Conservation (phyloP, 2,888 invertebrate species). For the Patella caerulea region DNA sequence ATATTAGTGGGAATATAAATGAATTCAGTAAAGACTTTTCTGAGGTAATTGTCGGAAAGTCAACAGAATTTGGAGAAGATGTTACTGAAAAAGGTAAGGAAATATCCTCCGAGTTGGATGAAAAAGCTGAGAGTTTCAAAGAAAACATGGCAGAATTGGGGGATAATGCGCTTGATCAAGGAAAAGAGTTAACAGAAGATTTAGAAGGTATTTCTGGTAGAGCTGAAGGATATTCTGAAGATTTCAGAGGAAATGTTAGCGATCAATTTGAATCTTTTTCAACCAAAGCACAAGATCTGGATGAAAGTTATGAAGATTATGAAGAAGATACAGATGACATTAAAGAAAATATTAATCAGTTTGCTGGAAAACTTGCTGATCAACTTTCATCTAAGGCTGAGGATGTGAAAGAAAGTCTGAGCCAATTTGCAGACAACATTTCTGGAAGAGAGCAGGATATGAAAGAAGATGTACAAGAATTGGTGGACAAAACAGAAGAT, state of each 20-base stretch:
- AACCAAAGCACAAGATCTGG: not conserved
- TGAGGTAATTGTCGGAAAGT: too few relatives aligned
- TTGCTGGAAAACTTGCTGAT: not conserved
- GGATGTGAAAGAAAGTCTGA: not conserved
- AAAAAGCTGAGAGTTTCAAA: too few relatives aligned
- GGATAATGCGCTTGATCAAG: not conserved
- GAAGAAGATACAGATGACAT: not conserved
- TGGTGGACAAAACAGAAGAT: not conserved
- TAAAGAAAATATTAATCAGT: not conserved
- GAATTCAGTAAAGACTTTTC: too few relatives aligned
- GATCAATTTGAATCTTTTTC: not conserved
- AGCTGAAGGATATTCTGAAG: not conserved
- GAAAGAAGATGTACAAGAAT: not conserved
- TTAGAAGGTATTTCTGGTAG: too few relatives aligned
- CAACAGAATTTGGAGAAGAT: too few relatives aligned
- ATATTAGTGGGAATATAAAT: too few relatives aligned
- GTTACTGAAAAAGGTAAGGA: too few relatives aligned
- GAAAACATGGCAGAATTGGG: too few relatives aligned
- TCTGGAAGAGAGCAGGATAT: not conserved
- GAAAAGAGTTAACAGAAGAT: not conserved
- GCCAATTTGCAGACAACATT: not conserved
- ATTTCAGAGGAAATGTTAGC: not conserved
- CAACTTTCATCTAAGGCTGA: not conserved
- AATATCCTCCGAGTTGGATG: too few relatives aligned
- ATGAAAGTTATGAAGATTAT: not conserved